These are phyloP conservation scores for Melitaea athalia DNA, from an alignment of 2,888 invertebrate genomes.

Conservation along the genomic window DNA sequence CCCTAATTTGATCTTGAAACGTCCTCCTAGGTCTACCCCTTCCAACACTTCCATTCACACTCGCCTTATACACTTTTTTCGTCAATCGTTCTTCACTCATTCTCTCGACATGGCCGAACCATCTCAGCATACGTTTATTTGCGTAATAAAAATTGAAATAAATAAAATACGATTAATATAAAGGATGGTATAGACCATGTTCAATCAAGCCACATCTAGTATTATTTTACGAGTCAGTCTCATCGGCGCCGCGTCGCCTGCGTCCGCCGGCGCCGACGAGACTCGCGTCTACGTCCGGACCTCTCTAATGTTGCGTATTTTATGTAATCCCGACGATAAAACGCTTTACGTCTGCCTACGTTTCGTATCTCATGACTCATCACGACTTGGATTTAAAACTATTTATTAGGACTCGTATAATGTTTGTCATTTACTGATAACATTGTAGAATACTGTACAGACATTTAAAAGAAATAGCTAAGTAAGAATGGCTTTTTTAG, in stretches of 20 bases:
- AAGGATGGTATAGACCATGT: too few relatives aligned
- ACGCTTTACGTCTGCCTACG: slow-evolving; percentile 5
- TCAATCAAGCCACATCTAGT: not conserved
- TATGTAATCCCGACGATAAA: slow-evolving; percentile 19
- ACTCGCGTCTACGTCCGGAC: slow-evolving; percentile 39
- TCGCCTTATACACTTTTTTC: too few relatives aligned
- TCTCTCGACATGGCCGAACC: too few relatives aligned
- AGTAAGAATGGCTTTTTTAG: too few relatives aligned
- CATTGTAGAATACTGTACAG: not conserved
- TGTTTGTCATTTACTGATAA: not conserved
- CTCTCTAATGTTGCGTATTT: slow-evolving; percentile 37
- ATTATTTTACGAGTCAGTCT: slow-evolving; percentile 13
- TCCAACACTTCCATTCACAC: too few relatives aligned
- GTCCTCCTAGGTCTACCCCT: too few relatives aligned
- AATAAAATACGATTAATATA: too few relatives aligned
- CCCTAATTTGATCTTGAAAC: too few relatives aligned
- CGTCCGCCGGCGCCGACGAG: slow-evolving; percentile 51
- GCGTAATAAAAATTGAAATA: too few relatives aligned
- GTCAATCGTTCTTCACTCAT: too few relatives aligned
- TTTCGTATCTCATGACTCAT: slow-evolving; percentile 4
- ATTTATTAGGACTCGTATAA: not conserved
- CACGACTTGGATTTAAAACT: slow-evolving; percentile 6
- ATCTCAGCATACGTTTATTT: too few relatives aligned
- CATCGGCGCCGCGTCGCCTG: slow-evolving; percentile 53
- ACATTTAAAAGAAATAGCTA: too few relatives aligned